Evolutionary conservation across 2,888 invertebrate genomes (phyloP).

Genomic region (Pristionchus fissidentatus): DNA sequence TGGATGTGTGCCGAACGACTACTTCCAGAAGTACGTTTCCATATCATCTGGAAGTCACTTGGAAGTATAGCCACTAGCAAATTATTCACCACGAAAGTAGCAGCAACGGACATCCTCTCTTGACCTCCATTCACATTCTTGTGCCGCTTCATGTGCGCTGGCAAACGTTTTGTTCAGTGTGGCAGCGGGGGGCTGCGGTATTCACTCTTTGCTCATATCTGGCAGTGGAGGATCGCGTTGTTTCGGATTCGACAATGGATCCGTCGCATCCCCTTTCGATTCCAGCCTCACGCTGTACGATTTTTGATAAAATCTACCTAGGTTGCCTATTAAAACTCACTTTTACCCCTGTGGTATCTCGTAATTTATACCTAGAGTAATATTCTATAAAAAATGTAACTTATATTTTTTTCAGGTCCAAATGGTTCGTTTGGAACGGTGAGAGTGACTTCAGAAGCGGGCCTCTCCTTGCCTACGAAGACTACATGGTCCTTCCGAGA

Average conservation of each 20-base stretch:
- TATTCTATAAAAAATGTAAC: no score
- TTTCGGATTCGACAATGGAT: neutral
- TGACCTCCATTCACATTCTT: no score
- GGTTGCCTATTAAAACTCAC: neutral
- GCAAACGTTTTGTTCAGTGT: no score
- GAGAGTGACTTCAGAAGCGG: neutral
- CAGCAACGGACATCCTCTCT: no score
- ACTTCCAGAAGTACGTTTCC: neutral
- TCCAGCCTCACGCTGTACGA: neutral
- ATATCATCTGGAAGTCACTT: neutral
- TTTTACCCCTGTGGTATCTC: no score
- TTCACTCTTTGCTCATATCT: neutral
- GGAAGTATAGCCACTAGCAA: neutral
- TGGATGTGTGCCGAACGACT: neutral
- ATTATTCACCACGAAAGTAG: no score
- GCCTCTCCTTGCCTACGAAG: neutral
- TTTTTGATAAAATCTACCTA: neutral
- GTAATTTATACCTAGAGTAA: no score
- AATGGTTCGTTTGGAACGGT: neutral
- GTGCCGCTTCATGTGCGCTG: no score
- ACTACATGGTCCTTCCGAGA: slow-evolving; percentile 4
- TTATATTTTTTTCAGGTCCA: neutral
- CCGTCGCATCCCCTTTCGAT: neutral
- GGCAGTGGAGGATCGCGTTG: neutral
- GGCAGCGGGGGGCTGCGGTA: neutral